Evolutionary conservation across 2,888 invertebrate genomes (phyloP).

Genomic region (Troglohyphantes excavatus): DNA sequence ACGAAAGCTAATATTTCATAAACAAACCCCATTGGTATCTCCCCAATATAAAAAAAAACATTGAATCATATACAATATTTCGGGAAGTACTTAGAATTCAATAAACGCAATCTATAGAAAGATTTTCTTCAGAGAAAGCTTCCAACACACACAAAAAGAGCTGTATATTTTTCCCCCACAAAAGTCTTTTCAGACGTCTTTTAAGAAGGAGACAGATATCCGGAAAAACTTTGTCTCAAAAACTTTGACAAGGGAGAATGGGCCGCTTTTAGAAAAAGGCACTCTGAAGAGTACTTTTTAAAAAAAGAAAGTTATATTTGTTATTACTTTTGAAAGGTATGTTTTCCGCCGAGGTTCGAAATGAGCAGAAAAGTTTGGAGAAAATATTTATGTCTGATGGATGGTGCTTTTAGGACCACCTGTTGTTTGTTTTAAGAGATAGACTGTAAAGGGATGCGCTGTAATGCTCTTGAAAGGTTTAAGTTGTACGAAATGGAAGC

Average conservation of each 20-base stretch:
- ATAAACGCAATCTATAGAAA: neutral
- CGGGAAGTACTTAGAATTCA: neutral
- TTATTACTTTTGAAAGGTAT: slow-evolving; percentile 32
- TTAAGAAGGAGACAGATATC: slow-evolving; percentile 21
- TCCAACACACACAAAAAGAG: neutral
- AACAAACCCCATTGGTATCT: no score
- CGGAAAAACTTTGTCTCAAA: neutral
- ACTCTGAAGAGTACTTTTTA: neutral
- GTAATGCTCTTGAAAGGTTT: no score
- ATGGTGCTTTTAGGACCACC: slow-evolving; percentile 34
- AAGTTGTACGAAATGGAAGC: no score
- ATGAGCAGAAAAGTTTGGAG: slow-evolving; percentile 9
- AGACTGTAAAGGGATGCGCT: no score
- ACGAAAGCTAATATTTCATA: no score
- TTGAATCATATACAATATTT: neutral
- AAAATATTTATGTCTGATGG: slow-evolving; percentile 3
- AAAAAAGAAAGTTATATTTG: slow-evolving; percentile 6
- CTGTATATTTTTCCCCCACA: neutral
- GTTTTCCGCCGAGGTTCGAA: neutral
- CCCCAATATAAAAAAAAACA: neutral
- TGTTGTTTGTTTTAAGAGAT: slow-evolving; percentile 27
- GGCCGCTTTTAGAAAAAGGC: neutral
- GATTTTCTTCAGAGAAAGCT: neutral
- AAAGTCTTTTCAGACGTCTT: slow-evolving; percentile 6
- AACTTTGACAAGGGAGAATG: slow-evolving; percentile 20